Percentiles rank a stretch among this genome's conserved stretches.
Evolutionary conservation across 2,797 vertebrate species (phyloP).

Genomic region (Chelonia mydas): DNA sequence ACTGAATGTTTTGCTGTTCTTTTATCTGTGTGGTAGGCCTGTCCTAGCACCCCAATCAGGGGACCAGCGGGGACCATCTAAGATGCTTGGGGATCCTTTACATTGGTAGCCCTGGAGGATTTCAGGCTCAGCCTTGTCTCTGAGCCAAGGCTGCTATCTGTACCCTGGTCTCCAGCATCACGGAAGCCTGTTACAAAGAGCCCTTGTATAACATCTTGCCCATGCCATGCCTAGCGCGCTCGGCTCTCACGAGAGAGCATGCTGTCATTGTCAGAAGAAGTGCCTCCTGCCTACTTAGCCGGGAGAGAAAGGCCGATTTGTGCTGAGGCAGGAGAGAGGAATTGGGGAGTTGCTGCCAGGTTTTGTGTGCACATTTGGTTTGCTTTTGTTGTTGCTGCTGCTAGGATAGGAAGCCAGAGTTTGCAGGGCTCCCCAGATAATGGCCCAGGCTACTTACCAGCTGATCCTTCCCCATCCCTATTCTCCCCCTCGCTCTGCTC

Average conservation of each 20-base stretch:
- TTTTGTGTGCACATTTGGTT: rapidly evolving
- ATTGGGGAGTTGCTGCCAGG: not conserved
- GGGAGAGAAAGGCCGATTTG: conserved; percentile 47
- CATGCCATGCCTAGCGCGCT: rapidly evolving
- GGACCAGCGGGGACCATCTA: not conserved
- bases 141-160: conserved; percentile 27
- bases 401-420: not conserved
- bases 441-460: not conserved
- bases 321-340: conserved; percentile 31
- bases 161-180: not conserved
- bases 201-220: not conserved
- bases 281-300: conserved; percentile 46
- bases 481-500: not conserved
- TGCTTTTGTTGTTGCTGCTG: not conserved
- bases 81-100: not conserved
- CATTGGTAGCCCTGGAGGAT: not conserved
- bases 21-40: not conserved
- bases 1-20: rapidly evolving
- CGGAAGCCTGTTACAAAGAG: conserved; percentile 1
- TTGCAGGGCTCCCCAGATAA: not conserved
- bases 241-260: not conserved
- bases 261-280: not conserved
- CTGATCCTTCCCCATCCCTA: not conserved
- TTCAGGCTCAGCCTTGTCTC: not conserved
- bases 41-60: not conserved